Base-by-base conservation (phyloP, 2,113 vertebrate species). In the Gobiocypris rarus region DNA sequence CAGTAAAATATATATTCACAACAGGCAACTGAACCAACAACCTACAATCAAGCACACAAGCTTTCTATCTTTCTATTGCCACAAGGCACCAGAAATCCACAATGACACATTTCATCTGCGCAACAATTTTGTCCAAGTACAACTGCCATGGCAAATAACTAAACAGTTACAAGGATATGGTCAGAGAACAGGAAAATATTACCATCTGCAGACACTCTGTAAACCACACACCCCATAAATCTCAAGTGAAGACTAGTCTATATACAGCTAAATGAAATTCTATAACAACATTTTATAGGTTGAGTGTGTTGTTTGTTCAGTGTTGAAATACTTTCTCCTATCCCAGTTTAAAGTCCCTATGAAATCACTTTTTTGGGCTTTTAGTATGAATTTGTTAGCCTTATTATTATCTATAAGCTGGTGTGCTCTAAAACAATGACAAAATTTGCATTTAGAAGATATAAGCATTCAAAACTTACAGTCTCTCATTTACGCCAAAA, bases 131-230 rank as follows among this genome's bases (percentile, higher is more conserved):
- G 76, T 79, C 59, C 48, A 52, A 9, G 9, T 9, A 17, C 17
- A 17, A 45, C 75, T 78, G 43, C 48, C 63, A 56, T 41, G 48
- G 63, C 79, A 82, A 65, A 70, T 70, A 48, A 69, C 65, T 22
- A 41, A 69, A 70, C 48, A 48, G 45, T 70, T 81, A 19, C 11
- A 70, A 38, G 31, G 19, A 82, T 82, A 65, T 70, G 65, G 80
- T 82, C 13, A 70, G 22, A 56, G 61, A 81, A 65, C 45, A 52
- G 41, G 43, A 43, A 81, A 67, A 81, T 81, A 69, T 81, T 81
- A 69, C 78, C 45, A 81, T 70, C 50, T 70, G 63, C 31, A 82
- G 65, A 24, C 31, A 41, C 59, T 80, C 26, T 52, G 26, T 81
- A 69, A 82, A 69, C 79, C 43, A 54, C 26, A 9, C 48, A 54